Conservation (phyloP, 2,888 invertebrate genomes). For the Spialia ferax region DNA sequence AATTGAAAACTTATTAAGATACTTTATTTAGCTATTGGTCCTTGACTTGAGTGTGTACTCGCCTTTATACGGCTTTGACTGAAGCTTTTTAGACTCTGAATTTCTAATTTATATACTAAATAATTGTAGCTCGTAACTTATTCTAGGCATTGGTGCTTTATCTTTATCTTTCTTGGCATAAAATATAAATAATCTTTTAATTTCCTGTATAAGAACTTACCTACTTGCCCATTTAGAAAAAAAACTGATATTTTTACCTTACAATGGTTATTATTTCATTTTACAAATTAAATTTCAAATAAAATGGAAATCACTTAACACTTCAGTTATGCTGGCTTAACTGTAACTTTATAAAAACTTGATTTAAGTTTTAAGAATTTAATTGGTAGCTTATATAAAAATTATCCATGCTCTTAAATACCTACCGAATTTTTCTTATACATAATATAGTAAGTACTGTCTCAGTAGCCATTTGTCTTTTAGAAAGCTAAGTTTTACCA, state of each 20-base stretch:
- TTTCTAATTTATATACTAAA: not conserved
- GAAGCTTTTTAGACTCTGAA: constrained; percentile 1
- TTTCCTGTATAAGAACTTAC: not conserved
- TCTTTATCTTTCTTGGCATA: not conserved
- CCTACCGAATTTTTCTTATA: too few species aligned
- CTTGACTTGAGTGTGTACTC: constrained; percentile 15
- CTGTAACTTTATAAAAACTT: too few species aligned
- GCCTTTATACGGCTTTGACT: constrained; percentile 7
- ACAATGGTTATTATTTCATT: too few species aligned
- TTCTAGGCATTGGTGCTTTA: constrained; percentile 14
- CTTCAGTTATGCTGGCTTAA: too few species aligned
- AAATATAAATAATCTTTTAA: not conserved
- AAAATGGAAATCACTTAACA: too few species aligned
- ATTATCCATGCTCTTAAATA: too few species aligned
- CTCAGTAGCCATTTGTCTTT: too few species aligned
- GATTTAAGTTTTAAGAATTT: too few species aligned
- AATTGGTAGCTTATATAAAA: too few species aligned
- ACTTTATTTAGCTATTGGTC: not conserved
- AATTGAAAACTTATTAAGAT: not conserved
- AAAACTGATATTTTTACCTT: not conserved
- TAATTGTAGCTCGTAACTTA: constrained; percentile 9
- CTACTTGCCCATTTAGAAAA: not conserved
- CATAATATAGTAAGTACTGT: too few species aligned
- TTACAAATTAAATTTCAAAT: too few species aligned
- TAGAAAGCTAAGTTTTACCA: not conserved